Base-by-base conservation (phyloP, 1,140 invertebrate genomes). In the Zaprionus ornatus region DNA sequence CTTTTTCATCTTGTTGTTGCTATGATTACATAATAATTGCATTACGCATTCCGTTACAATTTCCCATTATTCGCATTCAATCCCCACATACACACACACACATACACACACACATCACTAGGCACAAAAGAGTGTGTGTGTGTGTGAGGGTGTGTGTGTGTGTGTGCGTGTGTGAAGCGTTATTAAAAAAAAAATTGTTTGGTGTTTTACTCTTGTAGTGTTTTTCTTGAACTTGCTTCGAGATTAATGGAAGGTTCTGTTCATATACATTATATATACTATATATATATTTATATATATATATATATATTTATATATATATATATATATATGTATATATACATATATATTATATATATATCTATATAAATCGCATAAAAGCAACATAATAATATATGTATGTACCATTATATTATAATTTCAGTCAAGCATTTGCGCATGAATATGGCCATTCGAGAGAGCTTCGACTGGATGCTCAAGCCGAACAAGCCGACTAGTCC, bases 401-500 rank as follows among this genome's bases (percentile, higher is more conserved):
- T n/a, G 37, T n/a, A 40, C 12, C 37, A 60, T 60, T 25, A 56
- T 66, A 17, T 54, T 72, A 70, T 60, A 77, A 55, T 80, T 87
- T 87, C 84, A 88, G 84, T 88, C 84, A 88, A 88, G 85, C 84
- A 76, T 81, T 88, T 80, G 74, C 80, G 65, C 77, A 88, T 75
- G 61, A 84, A 62, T 63, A 73, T 77, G 48, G 48, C 48, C 74
- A 50, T 65, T 67, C 52, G 42, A 56, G 54, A 57, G 35, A 60
- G 50, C 40, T 52, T 57, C 59, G 29, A 62, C n/a, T 64, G 69
- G 21, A 17, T 60, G 54, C 64, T 9, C 3, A 48, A n/a, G n/a
- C n/a, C n/a, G n/a, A 19, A 10, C 17, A 19, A 48, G 17, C 9
- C 45, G 42, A 7, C 17, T 48, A 19, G 17, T 48, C 42, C 42